These are phyloP conservation scores for Mechanitis mazaeus DNA, from an alignment of 2,888 invertebrate genomes.

Conservation along the genomic window DNA sequence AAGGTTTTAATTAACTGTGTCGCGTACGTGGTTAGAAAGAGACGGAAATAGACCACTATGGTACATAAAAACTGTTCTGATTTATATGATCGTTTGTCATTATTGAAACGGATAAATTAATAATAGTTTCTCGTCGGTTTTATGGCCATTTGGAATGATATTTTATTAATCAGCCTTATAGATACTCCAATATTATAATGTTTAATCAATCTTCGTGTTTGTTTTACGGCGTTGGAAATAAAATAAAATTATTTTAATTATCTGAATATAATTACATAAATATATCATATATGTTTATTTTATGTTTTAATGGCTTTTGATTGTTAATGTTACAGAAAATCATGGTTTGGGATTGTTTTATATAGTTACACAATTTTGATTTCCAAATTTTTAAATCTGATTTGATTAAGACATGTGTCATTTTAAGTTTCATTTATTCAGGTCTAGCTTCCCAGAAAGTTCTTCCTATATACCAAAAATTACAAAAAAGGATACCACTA, in stretches of 20 bases:
- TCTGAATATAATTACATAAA: not conserved
- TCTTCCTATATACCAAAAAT: too few relatives aligned
- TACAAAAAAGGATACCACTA: too few relatives aligned
- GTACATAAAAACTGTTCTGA: slow-evolving; percentile 46
- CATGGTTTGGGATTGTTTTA: too few relatives aligned
- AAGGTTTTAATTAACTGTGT: slow-evolving; percentile 68
- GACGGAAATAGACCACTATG: slow-evolving; percentile 45
- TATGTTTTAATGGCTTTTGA: too few relatives aligned
- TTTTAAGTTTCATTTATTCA: too few relatives aligned
- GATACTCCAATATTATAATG: not conserved
- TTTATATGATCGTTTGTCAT: slow-evolving; percentile 66
- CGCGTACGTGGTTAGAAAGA: slow-evolving; percentile 36
- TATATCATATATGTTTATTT: not conserved
- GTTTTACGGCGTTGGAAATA: not conserved
- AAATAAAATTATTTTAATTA: not conserved
- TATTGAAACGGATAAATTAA: slow-evolving; percentile 57
- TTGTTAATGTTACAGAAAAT: too few relatives aligned
- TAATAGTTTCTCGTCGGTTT: slow-evolving; percentile 41
- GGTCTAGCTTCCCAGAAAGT: too few relatives aligned
- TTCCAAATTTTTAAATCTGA: too few relatives aligned
- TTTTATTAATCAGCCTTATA: slow-evolving; percentile 1
- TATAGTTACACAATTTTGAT: too few relatives aligned
- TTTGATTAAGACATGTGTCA: too few relatives aligned
- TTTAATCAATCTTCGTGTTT: slow-evolving; percentile 1
- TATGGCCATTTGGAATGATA: slow-evolving; percentile 22